Conservation (phyloP, 2,888 invertebrate species). For the Drosophila mayaguana region DNA sequence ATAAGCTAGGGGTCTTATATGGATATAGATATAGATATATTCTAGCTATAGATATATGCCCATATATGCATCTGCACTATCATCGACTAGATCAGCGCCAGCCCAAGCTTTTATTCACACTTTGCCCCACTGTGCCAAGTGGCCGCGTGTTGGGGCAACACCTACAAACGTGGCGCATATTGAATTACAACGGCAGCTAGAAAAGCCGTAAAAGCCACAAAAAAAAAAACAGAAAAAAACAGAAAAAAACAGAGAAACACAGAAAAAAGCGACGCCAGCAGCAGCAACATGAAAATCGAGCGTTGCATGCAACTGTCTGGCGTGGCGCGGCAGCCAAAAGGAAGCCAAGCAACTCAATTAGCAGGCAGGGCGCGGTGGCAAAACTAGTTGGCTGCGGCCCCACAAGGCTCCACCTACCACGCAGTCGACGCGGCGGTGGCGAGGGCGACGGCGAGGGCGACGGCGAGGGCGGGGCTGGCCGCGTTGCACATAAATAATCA, state of each 20-base stretch:
- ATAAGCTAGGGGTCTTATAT: too few species aligned
- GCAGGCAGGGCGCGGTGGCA: constrained; percentile 31
- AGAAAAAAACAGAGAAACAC: constrained; percentile 22
- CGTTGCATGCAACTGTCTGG: constrained; percentile 63
- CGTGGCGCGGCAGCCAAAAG: constrained; percentile 22
- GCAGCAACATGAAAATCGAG: constrained; percentile 43
- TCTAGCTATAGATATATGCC: too few species aligned
- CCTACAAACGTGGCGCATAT: constrained; percentile 48
- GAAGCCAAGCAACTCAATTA: constrained; percentile 81
- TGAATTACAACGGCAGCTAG: constrained; percentile 72
- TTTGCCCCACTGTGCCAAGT: constrained; percentile 34
- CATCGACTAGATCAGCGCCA: neutral
- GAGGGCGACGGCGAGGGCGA: too few species aligned
- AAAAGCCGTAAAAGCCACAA: constrained; percentile 62
- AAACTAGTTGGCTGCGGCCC: constrained; percentile 38
- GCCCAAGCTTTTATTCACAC: neutral
- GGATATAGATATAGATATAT: too few species aligned
- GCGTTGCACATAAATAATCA: constrained; percentile 59
- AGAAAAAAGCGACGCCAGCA: constrained; percentile 19
- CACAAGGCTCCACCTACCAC: constrained; percentile 55
- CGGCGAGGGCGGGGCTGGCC: too few species aligned
- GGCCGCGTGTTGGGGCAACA: constrained; percentile 40
- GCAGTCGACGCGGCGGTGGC: too few species aligned
- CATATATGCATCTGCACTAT: neutral
- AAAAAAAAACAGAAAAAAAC: constrained; percentile 23